These are phyloP conservation scores for Panagrolaimus sp. DNA, from an alignment of 1,140 invertebrate genomes.

Conservation along the genomic window DNA sequence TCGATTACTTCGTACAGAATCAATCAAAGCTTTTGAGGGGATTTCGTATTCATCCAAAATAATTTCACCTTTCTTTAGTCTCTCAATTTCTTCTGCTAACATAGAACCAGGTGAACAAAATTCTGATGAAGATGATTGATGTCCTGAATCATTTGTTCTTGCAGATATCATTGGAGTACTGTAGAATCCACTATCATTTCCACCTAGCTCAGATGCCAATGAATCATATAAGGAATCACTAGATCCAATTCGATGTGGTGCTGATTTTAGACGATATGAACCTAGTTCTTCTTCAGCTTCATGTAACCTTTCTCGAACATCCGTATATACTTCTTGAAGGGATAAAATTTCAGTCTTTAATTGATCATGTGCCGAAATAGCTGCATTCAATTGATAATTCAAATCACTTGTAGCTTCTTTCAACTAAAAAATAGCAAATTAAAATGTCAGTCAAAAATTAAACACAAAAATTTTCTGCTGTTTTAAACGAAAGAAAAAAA, in stretches of 20 bases:
- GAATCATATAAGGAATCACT: constrained; percentile 51
- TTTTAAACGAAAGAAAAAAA: no score
- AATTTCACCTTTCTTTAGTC: not conserved
- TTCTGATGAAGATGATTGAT: not conserved
- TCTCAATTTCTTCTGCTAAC: not conserved
- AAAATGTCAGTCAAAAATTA: not conserved
- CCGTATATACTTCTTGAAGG: constrained; percentile 48
- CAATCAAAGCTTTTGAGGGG: not conserved
- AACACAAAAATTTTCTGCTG: no score
- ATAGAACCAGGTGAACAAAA: not conserved
- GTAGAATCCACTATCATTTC: constrained; percentile 43
- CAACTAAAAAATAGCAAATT: constrained; percentile 29
- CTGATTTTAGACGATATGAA: constrained; percentile 21
- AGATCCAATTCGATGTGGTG: constrained; percentile 17
- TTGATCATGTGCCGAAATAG: constrained; percentile 34
- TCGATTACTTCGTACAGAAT: not conserved
- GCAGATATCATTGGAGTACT: constrained; percentile 43
- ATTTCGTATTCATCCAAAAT: not conserved
- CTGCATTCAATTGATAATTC: constrained; percentile 27
- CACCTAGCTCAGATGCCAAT: constrained; percentile 49
- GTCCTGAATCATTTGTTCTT: constrained; percentile 10
- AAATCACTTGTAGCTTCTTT: constrained; percentile 41
- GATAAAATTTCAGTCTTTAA: constrained; percentile 30
- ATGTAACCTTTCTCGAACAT: constrained; percentile 39
- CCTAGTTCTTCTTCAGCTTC: constrained; percentile 51